These are phyloP conservation scores for Thera obeliscata DNA, from an alignment of 2,888 invertebrate species.

Conservation along the genomic window DNA sequence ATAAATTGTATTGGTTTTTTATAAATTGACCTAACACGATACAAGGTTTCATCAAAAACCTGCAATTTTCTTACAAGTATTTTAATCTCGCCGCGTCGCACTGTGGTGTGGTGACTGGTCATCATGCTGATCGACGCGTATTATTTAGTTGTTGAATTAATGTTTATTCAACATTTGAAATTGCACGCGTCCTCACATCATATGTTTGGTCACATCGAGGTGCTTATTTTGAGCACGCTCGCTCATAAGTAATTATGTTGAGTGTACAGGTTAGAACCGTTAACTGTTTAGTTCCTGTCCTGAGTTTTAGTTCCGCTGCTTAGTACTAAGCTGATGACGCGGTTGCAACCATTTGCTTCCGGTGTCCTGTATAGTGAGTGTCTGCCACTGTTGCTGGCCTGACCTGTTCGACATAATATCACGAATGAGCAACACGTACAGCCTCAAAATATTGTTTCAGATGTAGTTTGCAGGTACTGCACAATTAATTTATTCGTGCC, in stretches of 20 bases:
- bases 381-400: slow-evolving; percentile 59
- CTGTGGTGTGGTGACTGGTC: no score
- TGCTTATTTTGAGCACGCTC: no score
- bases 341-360: slow-evolving; percentile 73
- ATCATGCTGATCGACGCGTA: no score
- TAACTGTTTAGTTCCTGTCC: slow-evolving; percentile 74
- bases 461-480: slow-evolving; percentile 44
- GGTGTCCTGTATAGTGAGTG: slow-evolving; percentile 58
- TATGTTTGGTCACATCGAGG: not conserved
- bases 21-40: no score
- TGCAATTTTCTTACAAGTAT: no score
- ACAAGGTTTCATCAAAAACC: no score
- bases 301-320: slow-evolving; percentile 71
- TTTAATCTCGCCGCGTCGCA: no score
- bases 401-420: slow-evolving; percentile 55
- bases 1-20: no score
- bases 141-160: no score
- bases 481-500: slow-evolving; percentile 76
- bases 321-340: slow-evolving; percentile 54
- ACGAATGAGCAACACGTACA: slow-evolving; percentile 65
- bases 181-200: no score
- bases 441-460: slow-evolving; percentile 14
- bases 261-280: slow-evolving; percentile 38
- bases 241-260: slow-evolving; percentile 13
- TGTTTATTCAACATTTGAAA: no score